phyloP scores from a whole-genome alignment of 2,113 vertebrate species.

The Pandion haliaetus region DNA sequence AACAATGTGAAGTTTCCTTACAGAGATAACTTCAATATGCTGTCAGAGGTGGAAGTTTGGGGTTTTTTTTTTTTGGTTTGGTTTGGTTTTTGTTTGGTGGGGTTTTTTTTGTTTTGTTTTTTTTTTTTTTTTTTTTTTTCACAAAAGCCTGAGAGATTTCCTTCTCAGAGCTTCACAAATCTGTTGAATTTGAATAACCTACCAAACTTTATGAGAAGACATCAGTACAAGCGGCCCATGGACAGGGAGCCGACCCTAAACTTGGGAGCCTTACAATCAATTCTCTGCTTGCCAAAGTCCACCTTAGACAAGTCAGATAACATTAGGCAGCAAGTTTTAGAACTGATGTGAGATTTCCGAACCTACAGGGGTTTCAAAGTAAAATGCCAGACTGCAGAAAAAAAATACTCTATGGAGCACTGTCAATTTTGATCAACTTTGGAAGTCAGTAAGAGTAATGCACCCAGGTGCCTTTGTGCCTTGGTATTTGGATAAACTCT shows the following conservation, averaged over 20 bases:
- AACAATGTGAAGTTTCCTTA: not conserved
- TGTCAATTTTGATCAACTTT: not conserved
- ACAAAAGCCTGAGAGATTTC: not conserved
- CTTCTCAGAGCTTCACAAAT: not conserved
- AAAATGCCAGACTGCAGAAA: not conserved
- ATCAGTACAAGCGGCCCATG: not conserved
- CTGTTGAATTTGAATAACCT: not conserved
- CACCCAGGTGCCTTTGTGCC: not conserved
- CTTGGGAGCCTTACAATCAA: not conserved
- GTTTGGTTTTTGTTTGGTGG: not conserved
- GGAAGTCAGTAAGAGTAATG: not conserved
- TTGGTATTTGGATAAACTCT: not conserved
- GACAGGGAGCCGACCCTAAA: not conserved
- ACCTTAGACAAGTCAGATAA: not conserved
- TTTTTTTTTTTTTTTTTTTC: not conserved
- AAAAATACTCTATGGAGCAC: not conserved
- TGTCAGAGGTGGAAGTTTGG: not conserved
- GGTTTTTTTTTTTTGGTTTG: no score
- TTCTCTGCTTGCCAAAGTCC: not conserved
- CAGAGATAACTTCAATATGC: not conserved
- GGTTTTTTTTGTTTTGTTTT: not conserved
- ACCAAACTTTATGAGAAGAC: not conserved
- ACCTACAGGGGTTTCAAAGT: not conserved
- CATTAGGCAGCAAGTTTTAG: not conserved
- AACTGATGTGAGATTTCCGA: fast-evolving